Percentiles rank a stretch among this genome's conserved stretches.
Evolutionary conservation across 2,113 vertebrate species (phyloP).

Genomic region (Varanus komodoensis): DNA sequence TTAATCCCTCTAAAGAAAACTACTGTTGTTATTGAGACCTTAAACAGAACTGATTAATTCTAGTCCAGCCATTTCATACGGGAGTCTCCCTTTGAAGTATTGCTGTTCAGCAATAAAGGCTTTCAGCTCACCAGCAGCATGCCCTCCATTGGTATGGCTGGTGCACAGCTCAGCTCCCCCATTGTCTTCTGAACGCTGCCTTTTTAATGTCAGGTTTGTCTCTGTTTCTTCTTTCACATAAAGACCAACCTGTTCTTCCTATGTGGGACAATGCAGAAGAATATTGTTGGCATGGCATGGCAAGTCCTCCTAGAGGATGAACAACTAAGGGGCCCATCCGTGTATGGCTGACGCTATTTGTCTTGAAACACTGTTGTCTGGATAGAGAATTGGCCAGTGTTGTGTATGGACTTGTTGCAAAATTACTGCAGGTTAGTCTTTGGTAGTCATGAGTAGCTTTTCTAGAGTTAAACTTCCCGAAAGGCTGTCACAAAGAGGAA

Average conservation of each 20-base stretch:
- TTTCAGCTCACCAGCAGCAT: neutral
- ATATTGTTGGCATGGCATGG: neutral
- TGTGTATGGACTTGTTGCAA: neutral
- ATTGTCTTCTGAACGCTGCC: neutral
- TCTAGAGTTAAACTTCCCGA: too few relatives aligned
- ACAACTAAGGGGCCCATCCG: neutral
- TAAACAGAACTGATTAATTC: neutral
- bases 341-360: neutral
- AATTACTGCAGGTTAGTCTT: too few relatives aligned
- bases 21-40: neutral
- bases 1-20: neutral
- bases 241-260: neutral
- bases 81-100: neutral
- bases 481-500: too few relatives aligned
- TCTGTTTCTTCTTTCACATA: neutral
- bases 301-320: neutral
- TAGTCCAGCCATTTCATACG: neutral
- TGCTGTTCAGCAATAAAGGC: neutral
- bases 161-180: neutral
- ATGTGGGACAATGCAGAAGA: neutral
- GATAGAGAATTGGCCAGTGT: neutral
- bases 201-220: neutral
- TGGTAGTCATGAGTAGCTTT: too few relatives aligned
- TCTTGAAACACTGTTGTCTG: neutral
- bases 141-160: too few relatives aligned